Base-by-base conservation (phyloP, 35 echinoderm and acorn worm species). In the Strongylocentrotus purpuratus region DNA sequence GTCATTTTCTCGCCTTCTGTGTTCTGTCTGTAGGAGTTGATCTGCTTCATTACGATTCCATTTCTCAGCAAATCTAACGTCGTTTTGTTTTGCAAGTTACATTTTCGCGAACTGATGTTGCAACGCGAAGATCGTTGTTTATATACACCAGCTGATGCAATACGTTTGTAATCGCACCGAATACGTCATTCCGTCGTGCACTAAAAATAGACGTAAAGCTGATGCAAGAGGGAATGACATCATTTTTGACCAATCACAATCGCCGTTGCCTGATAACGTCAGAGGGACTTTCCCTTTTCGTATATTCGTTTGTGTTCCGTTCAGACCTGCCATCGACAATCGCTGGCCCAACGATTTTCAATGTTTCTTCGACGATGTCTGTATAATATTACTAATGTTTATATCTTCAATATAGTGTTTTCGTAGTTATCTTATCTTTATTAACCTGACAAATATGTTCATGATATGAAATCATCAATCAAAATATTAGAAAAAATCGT, bases 131-230 rank as follows among this genome's bases (percentile, higher is more conserved):
- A n/a, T 5, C 11, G 33, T 89, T 89, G 87, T 89, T 89, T 89
- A 89, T 89, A 89, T 89, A 89, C 87, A 89, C 7, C 87, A 88
- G 87, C 91, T 93, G 91, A 93, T 58, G 48, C 91, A 93, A 93
- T 93, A 58, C 48, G 11, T 78, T 78, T 78, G 65, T 78, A 78
- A 78, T 70, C 61, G 61, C 61, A 70, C 22, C 17, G 65, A 25
- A 20, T 14, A 59, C 52, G n/a, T n/a, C n/a, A 50, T 48, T 52
- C 9, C 50, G 50, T 55, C 1, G 65, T n/a, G 22, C 65, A 7
- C 65, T 28, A 78, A 78, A 78, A 78, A 78, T 78, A 78, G 65
- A 78, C 4, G 15, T 28, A 7, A 7, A 5, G 28, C 7, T 12
- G 65, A 78, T 78, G 22, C 13, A 78, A 22, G 18, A 78, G 25